These are phyloP conservation scores for Drosophila fulvimacula DNA, from an alignment of 2,888 invertebrate genomes.

Conservation along the genomic window DNA sequence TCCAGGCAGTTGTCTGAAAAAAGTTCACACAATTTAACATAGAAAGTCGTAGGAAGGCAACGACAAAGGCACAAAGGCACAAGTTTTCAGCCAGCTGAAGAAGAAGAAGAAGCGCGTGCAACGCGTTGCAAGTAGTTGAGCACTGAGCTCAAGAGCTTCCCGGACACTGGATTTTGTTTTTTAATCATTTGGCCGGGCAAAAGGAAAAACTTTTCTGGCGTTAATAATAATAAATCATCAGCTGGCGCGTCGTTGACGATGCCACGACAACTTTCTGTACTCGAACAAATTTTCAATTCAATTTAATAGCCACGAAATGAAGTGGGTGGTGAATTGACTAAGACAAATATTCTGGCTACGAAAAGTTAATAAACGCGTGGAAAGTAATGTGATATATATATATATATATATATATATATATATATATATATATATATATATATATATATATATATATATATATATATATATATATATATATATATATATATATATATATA, in stretches of 20 bases:
- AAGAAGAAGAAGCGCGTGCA: conserved; percentile 49
- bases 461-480: no score
- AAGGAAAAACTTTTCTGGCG: conserved; percentile 55
- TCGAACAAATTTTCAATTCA: conserved; percentile 50
- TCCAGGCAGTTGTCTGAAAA: conserved; percentile 29
- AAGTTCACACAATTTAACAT: conserved; percentile 64
- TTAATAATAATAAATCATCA: conserved; percentile 72
- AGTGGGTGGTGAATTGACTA: conserved; percentile 32
- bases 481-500: no score
- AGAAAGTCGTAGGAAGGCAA: conserved; percentile 34
- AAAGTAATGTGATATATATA: background rate
- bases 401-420: no score
- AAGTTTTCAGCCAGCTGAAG: conserved; percentile 53
- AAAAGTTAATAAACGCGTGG: conserved; percentile 25
- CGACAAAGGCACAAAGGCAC: conserved; percentile 53
- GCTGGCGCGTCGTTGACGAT: conserved; percentile 32
- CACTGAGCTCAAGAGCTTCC: conserved; percentile 18
- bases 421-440: no score
- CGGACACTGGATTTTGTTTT: conserved; percentile 35
- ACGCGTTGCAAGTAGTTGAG: conserved; percentile 58
- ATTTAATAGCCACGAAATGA: conserved; percentile 63
- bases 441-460: no score
- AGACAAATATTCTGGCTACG: conserved; percentile 4
- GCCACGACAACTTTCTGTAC: conserved; percentile 23
- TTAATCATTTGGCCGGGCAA: conserved; percentile 56